phyloP scores from a whole-genome alignment of 2,797 vertebrate genomes.

The Acanthurus lineatus region DNA sequence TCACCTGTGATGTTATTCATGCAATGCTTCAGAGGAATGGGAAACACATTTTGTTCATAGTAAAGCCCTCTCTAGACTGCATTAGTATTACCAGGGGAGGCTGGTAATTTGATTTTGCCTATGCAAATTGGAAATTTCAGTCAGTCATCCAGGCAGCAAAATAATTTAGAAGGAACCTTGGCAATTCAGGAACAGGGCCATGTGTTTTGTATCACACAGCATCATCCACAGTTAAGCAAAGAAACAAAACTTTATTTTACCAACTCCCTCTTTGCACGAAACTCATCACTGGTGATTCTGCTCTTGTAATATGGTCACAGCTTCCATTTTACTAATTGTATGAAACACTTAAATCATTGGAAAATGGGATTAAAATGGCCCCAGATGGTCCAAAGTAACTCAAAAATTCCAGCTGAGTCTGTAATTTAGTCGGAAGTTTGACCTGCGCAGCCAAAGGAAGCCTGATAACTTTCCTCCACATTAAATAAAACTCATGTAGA shows the following conservation, averaged over 20 bases:
- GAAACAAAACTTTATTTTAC: conserved; percentile 2
- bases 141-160: conserved; percentile 59
- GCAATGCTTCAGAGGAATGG: conserved; percentile 40
- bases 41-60: conserved; percentile 46
- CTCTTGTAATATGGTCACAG: not conserved
- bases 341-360: conserved; percentile 18
- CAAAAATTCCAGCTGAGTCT: conserved; percentile 16
- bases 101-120: conserved; percentile 68
- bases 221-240: conserved; percentile 3
- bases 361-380: conserved; percentile 28
- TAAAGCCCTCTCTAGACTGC: conserved; percentile 44
- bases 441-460: conserved; percentile 20
- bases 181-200: conserved; percentile 35
- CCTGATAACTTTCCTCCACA: conserved; percentile 30
- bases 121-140: conserved; percentile 68
- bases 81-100: conserved; percentile 56
- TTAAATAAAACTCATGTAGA: conserved; percentile 30
- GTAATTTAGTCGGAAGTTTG: conserved; percentile 40
- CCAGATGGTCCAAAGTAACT: conserved; percentile 34
- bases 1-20: conserved; percentile 22
- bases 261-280: not conserved
- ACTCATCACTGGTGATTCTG: conserved; percentile 5
- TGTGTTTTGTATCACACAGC: conserved; percentile 23
- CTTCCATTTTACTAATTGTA: conserved; percentile 8
- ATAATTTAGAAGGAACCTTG: conserved; percentile 56